Evolutionary conservation across 2,888 invertebrate species (phyloP), one percentile per base, ranked within the genome.

Genomic region (Leuctra nigra): DNA sequence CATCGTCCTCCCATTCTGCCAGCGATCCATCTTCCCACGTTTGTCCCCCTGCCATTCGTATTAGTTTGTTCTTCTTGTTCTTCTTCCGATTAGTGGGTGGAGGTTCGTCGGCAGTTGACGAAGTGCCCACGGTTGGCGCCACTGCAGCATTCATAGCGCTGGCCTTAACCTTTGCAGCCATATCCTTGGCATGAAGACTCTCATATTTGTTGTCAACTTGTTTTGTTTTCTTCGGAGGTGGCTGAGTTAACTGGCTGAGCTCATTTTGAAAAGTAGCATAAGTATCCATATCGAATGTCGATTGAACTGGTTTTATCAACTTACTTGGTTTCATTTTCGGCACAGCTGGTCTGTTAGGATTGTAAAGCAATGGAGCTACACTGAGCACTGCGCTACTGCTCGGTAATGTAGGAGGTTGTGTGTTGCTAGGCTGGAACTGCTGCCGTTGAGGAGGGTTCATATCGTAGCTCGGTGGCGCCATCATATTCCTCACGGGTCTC

Each of bases 1-100:
- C 99, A 76, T 95, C 96, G 64, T 92, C 89, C n/a, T 92, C 87
- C 99, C 98, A 99, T 68, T 99, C 99, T 16, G 85, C 75, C 54
- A 99, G 73, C 0, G 95, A 91, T 20, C 83, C 80, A 74, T 99
- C 99, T 72, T 99, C 98, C 99, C 99, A 99, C 0, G 88, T 86
- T 64, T 88, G 86, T 1, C 96, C 96, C 2, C 96, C 98, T 0
- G 96, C 97, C 63, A 87, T 89, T 24, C 98, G 77, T 52, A 97
- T 83, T 59, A 91, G 84, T 76, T 91, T 86, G 64, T 79, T 83
- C 61, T 76, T 77, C 61, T 80, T 80, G 63, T 78, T 78, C 60
- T 67, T 66, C n/a, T 52, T 47, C 2, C 57, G 54, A 3, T 41
- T 13, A 13, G 60, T 11, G 9, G 61, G 35, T 24, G 63, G 66